These are phyloP conservation scores for Drosophila carrolli DNA, from an alignment of 1,140 invertebrate species.

Conservation along the genomic window DNA sequence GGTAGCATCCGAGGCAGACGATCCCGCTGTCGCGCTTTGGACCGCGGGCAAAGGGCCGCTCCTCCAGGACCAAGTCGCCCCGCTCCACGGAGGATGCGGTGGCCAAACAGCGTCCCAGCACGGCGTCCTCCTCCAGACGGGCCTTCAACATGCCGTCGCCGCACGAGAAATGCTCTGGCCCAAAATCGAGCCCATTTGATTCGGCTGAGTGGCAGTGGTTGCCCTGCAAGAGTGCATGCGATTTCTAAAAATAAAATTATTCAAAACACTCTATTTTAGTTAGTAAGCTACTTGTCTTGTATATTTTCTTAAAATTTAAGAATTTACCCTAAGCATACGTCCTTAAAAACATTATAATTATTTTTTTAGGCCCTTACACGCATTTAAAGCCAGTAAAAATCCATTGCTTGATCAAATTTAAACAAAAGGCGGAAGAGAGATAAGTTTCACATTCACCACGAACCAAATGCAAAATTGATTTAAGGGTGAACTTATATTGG, in stretches of 20 bases:
- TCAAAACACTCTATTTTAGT: background rate
- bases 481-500: no score
- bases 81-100: conserved; percentile 88
- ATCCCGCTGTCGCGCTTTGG: conserved; percentile 89
- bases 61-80: conserved; percentile 90
- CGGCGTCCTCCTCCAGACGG: conserved; percentile 67
- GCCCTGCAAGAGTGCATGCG: conserved; percentile 1
- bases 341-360: no score
- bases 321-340: no score
- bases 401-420: no score
- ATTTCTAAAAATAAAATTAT: conserved; percentile 19
- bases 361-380: no score
- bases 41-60: conserved; percentile 90
- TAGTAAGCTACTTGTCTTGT: no score
- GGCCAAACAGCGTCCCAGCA: conserved; percentile 89
- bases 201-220: background rate
- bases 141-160: conserved; percentile 67
- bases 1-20: conserved; percentile 91
- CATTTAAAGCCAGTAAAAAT: no score
- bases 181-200: background rate
- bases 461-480: no score
- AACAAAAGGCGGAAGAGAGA: no score
- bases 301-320: no score
- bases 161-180: conserved; percentile 24
- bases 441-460: no score